Evolutionary conservation across 2,888 invertebrate species (phyloP).

Genomic region (Lasioglossum morio): DNA sequence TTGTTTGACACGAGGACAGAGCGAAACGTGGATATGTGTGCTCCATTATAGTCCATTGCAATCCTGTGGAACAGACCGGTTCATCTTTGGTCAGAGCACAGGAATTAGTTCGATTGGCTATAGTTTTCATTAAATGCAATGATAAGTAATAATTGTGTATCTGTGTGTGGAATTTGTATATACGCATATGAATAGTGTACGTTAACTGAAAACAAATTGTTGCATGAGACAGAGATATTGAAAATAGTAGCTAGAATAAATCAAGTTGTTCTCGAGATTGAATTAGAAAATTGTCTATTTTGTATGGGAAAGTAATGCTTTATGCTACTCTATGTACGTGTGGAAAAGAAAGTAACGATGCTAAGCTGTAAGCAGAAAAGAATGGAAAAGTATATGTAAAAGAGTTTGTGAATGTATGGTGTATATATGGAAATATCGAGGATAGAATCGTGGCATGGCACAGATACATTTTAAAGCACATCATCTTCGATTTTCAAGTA

Average conservation of each 20-base stretch:
- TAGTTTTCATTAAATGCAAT: conserved; percentile 19
- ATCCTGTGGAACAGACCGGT: conserved; percentile 87
- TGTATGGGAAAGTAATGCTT: conserved; percentile 26
- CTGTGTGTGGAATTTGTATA: background rate
- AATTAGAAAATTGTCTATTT: conserved; percentile 30
- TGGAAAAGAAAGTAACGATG: conserved; percentile 46
- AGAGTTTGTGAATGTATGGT: conserved; percentile 58
- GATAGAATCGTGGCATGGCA: conserved; percentile 79
- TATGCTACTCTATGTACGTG: conserved; percentile 53
- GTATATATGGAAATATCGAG: conserved; percentile 60
- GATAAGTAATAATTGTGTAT: conserved; percentile 38
- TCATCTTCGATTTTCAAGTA: conserved; percentile 50
- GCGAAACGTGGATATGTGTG: conserved; percentile 91
- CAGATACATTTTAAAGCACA: conserved; percentile 82
- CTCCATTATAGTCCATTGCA: conserved; percentile 95
- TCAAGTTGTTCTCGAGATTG: conserved; percentile 2
- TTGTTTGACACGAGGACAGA: conserved; percentile 88
- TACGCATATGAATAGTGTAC: conserved; percentile 19
- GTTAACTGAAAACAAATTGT: background rate
- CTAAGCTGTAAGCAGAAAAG: conserved; percentile 71
- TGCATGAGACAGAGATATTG: conserved; percentile 4
- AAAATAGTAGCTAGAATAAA: conserved; percentile 6
- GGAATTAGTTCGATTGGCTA: conserved; percentile 63
- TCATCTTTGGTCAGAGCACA: conserved; percentile 76
- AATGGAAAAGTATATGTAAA: conserved; percentile 59